phyloP scores from a whole-genome alignment of 1,140 invertebrate species.

The Teleopsis dalmanni region DNA sequence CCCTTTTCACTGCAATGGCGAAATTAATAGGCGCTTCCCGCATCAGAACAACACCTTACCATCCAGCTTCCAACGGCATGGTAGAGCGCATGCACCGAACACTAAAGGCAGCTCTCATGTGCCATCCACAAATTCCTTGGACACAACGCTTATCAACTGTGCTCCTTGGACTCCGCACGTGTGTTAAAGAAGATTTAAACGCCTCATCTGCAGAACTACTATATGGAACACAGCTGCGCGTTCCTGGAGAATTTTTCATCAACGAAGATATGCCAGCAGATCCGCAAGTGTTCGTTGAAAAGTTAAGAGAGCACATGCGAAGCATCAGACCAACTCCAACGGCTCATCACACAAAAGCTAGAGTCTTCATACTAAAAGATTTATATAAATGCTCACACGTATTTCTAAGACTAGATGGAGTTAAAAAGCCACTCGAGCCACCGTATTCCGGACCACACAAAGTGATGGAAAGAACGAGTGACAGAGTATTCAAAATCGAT shows the following conservation, averaged over 20 bases:
- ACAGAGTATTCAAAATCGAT: neutral
- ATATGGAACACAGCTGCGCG: slow-evolving; percentile 30
- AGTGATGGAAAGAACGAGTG: neutral
- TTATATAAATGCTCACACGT: neutral
- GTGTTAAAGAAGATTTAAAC: slow-evolving; percentile 26
- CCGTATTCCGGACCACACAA: neutral
- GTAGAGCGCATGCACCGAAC: slow-evolving; percentile 30
- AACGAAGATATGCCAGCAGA: neutral
- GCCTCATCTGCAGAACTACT: slow-evolving; percentile 32
- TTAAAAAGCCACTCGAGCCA: neutral
- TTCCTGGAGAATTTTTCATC: slow-evolving; percentile 38
- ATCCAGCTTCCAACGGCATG: slow-evolving; percentile 31
- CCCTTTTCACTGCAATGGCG: slow-evolving; percentile 18
- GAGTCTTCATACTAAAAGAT: neutral
- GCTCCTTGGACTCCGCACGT: slow-evolving; percentile 28
- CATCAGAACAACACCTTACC: slow-evolving; percentile 23
- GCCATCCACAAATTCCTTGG: slow-evolving; percentile 19
- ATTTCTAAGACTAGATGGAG: neutral
- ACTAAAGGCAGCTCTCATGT: slow-evolving; percentile 29
- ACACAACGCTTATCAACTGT: slow-evolving; percentile 27
- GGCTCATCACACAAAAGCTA: neutral
- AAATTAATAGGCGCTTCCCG: slow-evolving; percentile 16
- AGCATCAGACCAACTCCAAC: neutral
- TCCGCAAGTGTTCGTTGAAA: neutral
- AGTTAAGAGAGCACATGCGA: neutral